These are phyloP conservation scores for Holacanthus passer DNA, from an alignment of 2,113 vertebrate genomes.

Conservation along the genomic window DNA sequence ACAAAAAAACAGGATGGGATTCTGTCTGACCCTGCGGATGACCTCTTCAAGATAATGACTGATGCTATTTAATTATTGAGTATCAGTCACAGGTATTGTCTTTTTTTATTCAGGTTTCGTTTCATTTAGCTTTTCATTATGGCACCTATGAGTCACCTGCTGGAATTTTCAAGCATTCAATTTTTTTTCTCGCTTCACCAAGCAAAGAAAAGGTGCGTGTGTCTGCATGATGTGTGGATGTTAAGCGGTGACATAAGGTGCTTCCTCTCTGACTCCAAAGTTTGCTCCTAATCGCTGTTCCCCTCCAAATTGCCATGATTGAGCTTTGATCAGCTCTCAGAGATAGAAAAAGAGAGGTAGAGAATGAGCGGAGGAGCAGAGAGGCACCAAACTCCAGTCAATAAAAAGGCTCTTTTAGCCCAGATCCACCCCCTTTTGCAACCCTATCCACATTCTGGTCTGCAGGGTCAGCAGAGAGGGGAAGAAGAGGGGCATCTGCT, in stretches of 20 bases:
- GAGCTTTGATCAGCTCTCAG: slow-evolving; percentile 42
- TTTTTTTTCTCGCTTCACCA: slow-evolving; percentile 54
- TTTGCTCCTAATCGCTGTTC: slow-evolving; percentile 66
- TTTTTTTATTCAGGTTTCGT: slow-evolving; percentile 4
- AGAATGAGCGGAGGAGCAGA: slow-evolving; percentile 9
- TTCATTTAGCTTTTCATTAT: slow-evolving; percentile 30
- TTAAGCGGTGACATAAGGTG: slow-evolving; percentile 24
- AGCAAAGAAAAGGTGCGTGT: slow-evolving; percentile 19
- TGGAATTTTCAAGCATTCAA: slow-evolving; percentile 17
- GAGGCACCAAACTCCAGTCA: slow-evolving; percentile 14
- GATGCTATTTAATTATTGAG: slow-evolving; percentile 35
- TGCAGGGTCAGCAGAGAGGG: slow-evolving; percentile 61
- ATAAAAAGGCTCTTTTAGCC: slow-evolving; percentile 32
- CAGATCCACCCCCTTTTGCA: slow-evolving; percentile 6
- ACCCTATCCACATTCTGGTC: slow-evolving; percentile 5
- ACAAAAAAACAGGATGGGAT: slow-evolving; percentile 18
- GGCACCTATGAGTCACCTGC: slow-evolving; percentile 32
- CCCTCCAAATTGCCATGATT: slow-evolving; percentile 54
- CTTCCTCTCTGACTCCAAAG: slow-evolving; percentile 37
- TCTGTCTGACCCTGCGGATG: slow-evolving; percentile 36
- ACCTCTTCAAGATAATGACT: slow-evolving; percentile 52
- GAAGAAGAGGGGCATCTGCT: slow-evolving; percentile 45
- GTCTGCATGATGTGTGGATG: neutral
- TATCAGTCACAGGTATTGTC: neutral
- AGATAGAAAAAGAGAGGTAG: neutral